Base-by-base conservation (phyloP, 2,888 invertebrate species). In the Crioceris asparagi region DNA sequence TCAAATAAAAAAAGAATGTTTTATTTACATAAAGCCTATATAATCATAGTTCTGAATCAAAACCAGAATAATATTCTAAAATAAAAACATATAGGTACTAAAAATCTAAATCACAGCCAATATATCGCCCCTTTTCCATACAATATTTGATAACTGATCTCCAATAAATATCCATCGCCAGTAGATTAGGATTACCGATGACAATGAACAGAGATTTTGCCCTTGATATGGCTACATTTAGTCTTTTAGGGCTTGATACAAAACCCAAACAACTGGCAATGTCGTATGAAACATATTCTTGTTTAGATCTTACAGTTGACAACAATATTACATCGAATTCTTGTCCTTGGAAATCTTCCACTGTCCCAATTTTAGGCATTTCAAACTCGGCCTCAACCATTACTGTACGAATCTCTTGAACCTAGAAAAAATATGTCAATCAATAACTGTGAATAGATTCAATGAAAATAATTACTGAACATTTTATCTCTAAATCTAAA, bases 211-310 rank as follows among this genome's bases (percentile, higher is more conserved):
- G 68, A 5, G 81, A 74, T 59, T 83, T 77, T 7, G 90, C 85
- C 47, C 94, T 73, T 0, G 90, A 91, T 32, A 93, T 71, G 1
- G 90, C 82, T 1, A 94, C 94, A 65, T 94, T 96, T 51, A 93
- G 70, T 40, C 93, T 72, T 57, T 83, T 82, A 0, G 82, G 77
- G 46, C 77, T 77, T 14, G 73, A 68, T 1, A 88, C 68, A 54
- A 88, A 88, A 2, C 84, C 84, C 19, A 88, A 61, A n/a, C 70
- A 62, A 46, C 72, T 66, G 36, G 60, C 64, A 3, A 70, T 40
- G 47, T 77, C 75, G 1, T 58, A 50, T 1, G 50, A 35, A 12
- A 72, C 42, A 15, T 66, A 54, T 27, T 64, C 53, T 8, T 59
- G 55, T 6, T 64, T 59, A 1, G 76, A 74, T 35, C 77, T 68